Conservation (phyloP, 2,113 vertebrate genomes). For the Illadopsis cleaveri region DNA sequence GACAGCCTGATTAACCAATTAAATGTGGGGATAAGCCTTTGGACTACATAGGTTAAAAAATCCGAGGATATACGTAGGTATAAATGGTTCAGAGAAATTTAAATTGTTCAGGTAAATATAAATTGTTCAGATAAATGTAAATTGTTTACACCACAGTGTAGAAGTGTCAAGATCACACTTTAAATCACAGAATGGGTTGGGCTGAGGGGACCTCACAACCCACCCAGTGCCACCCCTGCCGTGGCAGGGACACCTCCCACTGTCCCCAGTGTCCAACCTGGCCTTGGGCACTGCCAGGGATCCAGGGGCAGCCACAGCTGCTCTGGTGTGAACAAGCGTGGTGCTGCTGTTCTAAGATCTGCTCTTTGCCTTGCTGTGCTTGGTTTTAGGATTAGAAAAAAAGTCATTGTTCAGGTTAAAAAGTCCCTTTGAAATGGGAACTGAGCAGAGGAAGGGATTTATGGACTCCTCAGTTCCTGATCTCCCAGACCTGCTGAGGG, state of each 20-base stretch:
- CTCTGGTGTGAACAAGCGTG: too few species aligned
- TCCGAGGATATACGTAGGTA: neutral
- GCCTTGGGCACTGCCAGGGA: neutral
- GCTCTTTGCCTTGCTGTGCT: neutral
- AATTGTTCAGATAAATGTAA: neutral
- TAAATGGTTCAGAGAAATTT: neutral
- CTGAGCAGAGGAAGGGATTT: neutral
- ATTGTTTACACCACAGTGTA: too few species aligned
- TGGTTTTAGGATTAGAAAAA: neutral
- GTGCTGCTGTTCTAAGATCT: neutral
- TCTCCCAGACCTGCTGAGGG: neutral
- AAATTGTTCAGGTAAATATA: neutral
- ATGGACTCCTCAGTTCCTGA: neutral
- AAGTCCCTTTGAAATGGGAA: neutral
- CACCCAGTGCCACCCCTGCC: neutral
- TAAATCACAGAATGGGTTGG: neutral
- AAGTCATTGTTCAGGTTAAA: neutral
- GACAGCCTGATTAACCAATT: neutral
- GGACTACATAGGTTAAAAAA: neutral
- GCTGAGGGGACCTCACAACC: accelerated
- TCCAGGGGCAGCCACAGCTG: accelerated
- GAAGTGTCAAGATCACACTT: neutral
- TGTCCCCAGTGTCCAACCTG: neutral
- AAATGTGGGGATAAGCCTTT: neutral
- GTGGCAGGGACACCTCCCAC: neutral